These are phyloP conservation scores for Sceloporus undulatus DNA, from an alignment of 2,113 vertebrate species.

Conservation along the genomic window DNA sequence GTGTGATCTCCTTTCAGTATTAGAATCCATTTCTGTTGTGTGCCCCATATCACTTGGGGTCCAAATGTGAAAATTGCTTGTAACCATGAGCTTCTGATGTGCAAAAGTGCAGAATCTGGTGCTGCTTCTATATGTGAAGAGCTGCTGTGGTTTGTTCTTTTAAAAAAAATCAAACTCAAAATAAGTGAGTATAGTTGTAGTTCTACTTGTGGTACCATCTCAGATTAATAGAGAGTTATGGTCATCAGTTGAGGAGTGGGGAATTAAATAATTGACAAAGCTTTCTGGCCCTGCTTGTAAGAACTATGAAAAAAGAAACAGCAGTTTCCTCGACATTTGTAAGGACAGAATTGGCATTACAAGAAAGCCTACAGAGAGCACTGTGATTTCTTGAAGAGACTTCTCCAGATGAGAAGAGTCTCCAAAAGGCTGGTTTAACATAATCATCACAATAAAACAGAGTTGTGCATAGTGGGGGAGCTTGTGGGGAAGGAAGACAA, in stretches of 20 bases:
- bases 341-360: not conserved
- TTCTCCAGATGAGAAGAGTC: too few species aligned
- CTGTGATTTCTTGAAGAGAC: too few species aligned
- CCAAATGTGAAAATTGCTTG: not conserved
- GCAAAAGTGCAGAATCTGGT: too few species aligned
- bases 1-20: not conserved
- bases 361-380: too few species aligned
- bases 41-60: not conserved
- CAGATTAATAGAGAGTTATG: not conserved
- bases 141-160: not conserved
- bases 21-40: not conserved
- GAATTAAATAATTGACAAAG: not conserved
- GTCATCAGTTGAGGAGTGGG: not conserved
- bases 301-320: too few species aligned
- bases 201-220: not conserved
- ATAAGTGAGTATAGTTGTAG: not conserved
- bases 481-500: not conserved
- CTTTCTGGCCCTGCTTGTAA: too few species aligned
- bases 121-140: not conserved
- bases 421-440: not conserved
- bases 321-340: not conserved
- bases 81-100: not conserved
- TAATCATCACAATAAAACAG: not conserved
- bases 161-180: not conserved
- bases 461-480: not conserved